Evolutionary conservation across 2,113 vertebrate species (phyloP), one percentile per base, ranked within the genome.

Genomic region (Kobus ellipsiprymnus): DNA sequence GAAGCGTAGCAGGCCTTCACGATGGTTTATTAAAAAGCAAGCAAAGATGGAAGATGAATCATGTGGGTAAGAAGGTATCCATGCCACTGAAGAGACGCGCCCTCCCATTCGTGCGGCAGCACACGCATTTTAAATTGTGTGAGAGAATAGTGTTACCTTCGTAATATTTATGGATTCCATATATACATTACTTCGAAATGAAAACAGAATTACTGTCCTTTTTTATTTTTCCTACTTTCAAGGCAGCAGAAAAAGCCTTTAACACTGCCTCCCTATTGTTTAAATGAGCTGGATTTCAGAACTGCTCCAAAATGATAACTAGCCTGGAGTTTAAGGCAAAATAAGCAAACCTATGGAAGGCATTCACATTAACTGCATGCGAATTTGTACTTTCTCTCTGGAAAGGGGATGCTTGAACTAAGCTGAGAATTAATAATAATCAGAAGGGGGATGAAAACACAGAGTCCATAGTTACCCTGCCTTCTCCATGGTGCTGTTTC

Each of bases 291-390:
- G 6, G 19, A 11, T 80, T 91, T 91, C 23, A 48, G 62, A 59
- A 46, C 2, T 36, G 13, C 91, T 36, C 13, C 7, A 74, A 59
- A n/a, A 25, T 2, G 4, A 52, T 16, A 44, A 50, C 29, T 21
- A 16, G 17, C 6, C 36, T 44, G 17, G 12, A 15, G 30, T 30
- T 25, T 27, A 71, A 77, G 50, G 29, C 48, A 71, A n/a, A 84
- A 60, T 46, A 54, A 91, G 50, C 64, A 52, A 13, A 52, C 19
- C 4, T 46, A 2, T 4, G 16, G 54, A 27, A 46, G 23, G n/a
- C 21, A 3, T 36, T 82, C 17, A 5, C 17, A 50, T 7, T 10
- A 23, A 83, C 6, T 6, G 6, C 17, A 2, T 0, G 1, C 27
- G 36, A 7, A 57, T 74, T 30, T 71, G 40, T 23, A 27, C 44